Evolutionary conservation across 2,797 vertebrate genomes (phyloP), one percentile per base, ranked within the genome.

Genomic region (Myotis daubentonii): DNA sequence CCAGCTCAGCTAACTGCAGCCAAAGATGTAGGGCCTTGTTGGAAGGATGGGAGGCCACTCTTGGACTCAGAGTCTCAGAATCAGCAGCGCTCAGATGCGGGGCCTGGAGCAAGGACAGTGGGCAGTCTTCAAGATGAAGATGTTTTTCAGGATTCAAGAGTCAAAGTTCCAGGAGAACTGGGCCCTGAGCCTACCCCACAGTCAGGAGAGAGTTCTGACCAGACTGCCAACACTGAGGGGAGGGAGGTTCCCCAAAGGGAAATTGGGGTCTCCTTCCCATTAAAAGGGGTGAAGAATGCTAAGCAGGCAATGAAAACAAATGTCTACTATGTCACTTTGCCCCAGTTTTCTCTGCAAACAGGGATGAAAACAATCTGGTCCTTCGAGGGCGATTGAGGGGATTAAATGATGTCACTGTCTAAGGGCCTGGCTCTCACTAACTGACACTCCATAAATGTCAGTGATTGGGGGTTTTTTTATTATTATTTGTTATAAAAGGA

Each of bases 361-460:
- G 25, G 51, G 11, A 9, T 71, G 33, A 80, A 30, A 60, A 60
- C 2, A 36, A 28, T 33, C 4, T 3, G 1, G 84, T 33, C 44
- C 62, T 85, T 6, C 1, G 8, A 49, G 92, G 91, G 89, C 20
- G 25, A 33, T 30, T 44, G 76, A 80, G 78, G 74, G 23, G 38
- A 36, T 71, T 25, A n/a, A 23, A 51, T 53, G 87, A 66, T 68
- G 68, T 93, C 94, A 91, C 23, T 0, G 0, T 25, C 13, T 60
- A 28, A 80, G 76, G 28, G 68, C n/a, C 90, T 94, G 96, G 76
- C 51, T 95, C 66, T 87, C 28, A 36, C 92, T 13, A 71, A n/a
- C 33, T 84, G 23, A 87, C 90, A 93, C 93, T 55, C 47, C 88
- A 89, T 95, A 96, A 97, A 92, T 86, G 94, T 90, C 94, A 94